A percentile compares a stretch with the other conserved stretches of the same genome.
These are phyloP conservation scores for Ranitomeya imitator DNA, from an alignment of 2,113 vertebrate species.

Conservation along the genomic window DNA sequence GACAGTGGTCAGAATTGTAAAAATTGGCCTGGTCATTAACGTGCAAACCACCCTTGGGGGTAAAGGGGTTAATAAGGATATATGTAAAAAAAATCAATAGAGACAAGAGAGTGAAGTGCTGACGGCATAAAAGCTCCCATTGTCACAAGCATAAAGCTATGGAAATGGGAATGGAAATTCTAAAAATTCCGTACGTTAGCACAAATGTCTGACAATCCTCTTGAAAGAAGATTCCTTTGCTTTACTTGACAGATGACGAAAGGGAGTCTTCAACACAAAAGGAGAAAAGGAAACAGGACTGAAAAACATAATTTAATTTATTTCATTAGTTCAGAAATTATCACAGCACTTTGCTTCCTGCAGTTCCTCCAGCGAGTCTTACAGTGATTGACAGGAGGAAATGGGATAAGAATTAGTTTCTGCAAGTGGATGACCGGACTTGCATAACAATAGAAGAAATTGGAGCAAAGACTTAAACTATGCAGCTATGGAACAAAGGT, in stretches of 20 bases:
- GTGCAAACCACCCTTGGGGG: too few species aligned
- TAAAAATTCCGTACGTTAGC: neutral
- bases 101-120: neutral
- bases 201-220: neutral
- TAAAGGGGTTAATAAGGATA: neutral
- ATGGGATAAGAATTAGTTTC: neutral
- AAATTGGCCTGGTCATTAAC: too few species aligned
- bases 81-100: neutral
- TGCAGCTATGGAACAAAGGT: neutral
- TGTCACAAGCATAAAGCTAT: neutral
- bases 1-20: too few species aligned
- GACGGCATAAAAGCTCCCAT: neutral
- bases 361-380: neutral
- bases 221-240: neutral
- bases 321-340: neutral
- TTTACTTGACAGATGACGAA: neutral
- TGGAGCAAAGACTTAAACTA: neutral
- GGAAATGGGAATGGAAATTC: neutral
- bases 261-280: neutral
- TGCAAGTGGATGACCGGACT: neutral
- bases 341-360: neutral
- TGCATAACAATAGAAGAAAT: neutral
- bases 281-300: neutral
- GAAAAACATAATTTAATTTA: neutral
- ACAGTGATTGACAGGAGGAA: neutral